A percentile compares a stretch with the other conserved stretches of the same genome.
These are phyloP conservation scores for Halictus rubicundus DNA, from an alignment of 1,140 invertebrate genomes.

Conservation along the genomic window DNA sequence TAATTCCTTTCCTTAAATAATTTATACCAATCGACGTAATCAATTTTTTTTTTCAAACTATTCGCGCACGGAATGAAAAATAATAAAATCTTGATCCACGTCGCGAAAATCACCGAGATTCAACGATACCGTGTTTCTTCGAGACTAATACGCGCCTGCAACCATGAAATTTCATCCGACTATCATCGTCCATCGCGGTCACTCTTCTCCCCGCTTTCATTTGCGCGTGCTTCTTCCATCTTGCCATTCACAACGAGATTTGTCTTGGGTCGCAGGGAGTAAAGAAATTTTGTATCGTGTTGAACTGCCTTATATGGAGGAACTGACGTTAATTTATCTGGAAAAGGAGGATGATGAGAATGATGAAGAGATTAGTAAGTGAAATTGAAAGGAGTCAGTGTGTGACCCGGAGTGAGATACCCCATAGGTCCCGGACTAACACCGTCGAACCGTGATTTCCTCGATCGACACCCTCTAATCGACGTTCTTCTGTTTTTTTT, in stretches of 20 bases:
- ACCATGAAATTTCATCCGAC: background rate
- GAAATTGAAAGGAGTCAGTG: slow-evolving; percentile 41
- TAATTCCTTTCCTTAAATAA: too few species aligned
- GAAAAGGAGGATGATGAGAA: slow-evolving; percentile 83
- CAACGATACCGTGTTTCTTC: too few species aligned
- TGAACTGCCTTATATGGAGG: slow-evolving; percentile 93
- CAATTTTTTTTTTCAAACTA: too few species aligned
- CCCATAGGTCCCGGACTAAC: slow-evolving; percentile 50
- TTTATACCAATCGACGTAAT: too few species aligned
- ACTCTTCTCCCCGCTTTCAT: slow-evolving; percentile 18
- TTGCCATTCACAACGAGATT: slow-evolving; percentile 68
- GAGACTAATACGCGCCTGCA: background rate
- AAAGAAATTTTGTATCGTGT: slow-evolving; percentile 94
- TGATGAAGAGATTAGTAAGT: slow-evolving; percentile 85
- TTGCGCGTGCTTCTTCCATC: slow-evolving; percentile 30
- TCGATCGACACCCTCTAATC: slow-evolving; percentile 6
- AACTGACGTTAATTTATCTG: slow-evolving; percentile 94
- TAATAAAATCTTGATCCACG: too few species aligned
- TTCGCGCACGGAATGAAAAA: too few species aligned
- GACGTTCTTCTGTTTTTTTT: background rate
- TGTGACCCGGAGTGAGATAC: slow-evolving; percentile 53
- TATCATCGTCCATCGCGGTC: slow-evolving; percentile 2
- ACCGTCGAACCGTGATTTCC: slow-evolving; percentile 1
- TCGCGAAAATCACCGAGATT: too few species aligned
- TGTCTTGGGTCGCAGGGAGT: slow-evolving; percentile 80